Percentiles rank a stretch among this genome's conserved stretches.
These are phyloP conservation scores for Enteromius argenteus DNA, from an alignment of 2,797 vertebrate genomes.

Conservation along the genomic window DNA sequence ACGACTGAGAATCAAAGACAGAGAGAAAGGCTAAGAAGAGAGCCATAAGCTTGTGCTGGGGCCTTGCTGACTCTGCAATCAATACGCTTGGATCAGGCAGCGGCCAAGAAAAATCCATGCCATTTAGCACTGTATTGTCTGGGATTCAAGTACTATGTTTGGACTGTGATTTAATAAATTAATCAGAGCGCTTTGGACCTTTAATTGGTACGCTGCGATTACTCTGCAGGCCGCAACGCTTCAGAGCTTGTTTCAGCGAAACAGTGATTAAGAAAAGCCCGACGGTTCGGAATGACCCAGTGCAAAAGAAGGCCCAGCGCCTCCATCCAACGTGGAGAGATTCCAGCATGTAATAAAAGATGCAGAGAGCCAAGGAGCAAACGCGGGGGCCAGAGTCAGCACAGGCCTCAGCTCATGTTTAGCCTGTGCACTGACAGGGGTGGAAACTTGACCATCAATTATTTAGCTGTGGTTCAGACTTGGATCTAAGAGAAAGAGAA, in stretches of 20 bases:
- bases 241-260: constrained; percentile 26
- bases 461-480: constrained; percentile 43
- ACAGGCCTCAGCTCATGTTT: constrained; percentile 21
- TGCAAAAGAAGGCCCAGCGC: constrained; percentile 10
- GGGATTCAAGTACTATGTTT: constrained; percentile 38
- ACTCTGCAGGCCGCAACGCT: constrained; percentile 29
- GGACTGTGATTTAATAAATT: constrained; percentile 59
- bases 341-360: constrained; percentile 33
- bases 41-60: neutral
- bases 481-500: constrained; percentile 18
- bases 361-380: constrained; percentile 28
- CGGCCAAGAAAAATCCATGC: constrained; percentile 56
- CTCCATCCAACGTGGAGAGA: constrained; percentile 22
- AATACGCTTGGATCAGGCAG: constrained; percentile 53
- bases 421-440: constrained; percentile 15
- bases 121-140: constrained; percentile 58
- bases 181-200: constrained; percentile 46
- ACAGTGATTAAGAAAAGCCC: constrained; percentile 33
- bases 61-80: constrained; percentile 52
- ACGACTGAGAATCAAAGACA: neutral
- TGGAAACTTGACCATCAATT: constrained; percentile 47
- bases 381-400: neutral
- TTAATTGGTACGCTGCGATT: constrained; percentile 54
- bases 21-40: constrained; percentile 10
- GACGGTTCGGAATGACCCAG: constrained; percentile 26